These are phyloP conservation scores for Heteronetta atricapilla DNA, from an alignment of 2,113 vertebrate genomes.

Conservation along the genomic window DNA sequence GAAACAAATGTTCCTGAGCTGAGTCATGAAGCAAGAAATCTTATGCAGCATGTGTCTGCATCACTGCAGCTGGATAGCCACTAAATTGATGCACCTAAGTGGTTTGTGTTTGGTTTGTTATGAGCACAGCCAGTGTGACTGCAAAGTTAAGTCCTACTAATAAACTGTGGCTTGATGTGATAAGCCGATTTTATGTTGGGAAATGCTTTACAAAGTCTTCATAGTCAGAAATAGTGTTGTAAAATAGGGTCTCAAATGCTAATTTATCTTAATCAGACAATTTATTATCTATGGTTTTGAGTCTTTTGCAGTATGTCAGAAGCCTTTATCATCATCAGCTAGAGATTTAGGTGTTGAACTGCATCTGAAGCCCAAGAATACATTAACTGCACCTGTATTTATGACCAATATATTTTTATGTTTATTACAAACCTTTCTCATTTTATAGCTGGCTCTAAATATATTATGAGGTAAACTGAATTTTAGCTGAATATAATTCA, in stretches of 20 bases:
- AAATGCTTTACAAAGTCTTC: background rate
- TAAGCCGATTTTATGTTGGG: background rate
- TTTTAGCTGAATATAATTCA: background rate
- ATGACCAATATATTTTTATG: background rate
- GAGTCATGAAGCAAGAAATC: background rate
- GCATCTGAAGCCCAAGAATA: background rate
- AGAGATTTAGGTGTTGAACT: background rate
- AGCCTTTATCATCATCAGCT: background rate
- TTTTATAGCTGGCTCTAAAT: background rate
- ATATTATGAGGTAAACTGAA: background rate
- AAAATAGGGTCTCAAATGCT: background rate
- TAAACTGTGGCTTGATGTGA: background rate
- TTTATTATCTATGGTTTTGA: background rate
- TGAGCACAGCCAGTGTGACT: background rate
- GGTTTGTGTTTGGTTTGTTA: background rate
- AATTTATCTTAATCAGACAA: background rate
- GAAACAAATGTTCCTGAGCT: background rate
- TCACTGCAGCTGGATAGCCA: background rate
- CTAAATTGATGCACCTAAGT: background rate
- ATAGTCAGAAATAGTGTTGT: background rate
- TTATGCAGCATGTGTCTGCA: background rate
- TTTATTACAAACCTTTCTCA: background rate
- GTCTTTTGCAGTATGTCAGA: background rate
- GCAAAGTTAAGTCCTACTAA: slow-evolving; percentile 8
- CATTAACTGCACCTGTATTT: background rate